A percentile compares a stretch with the other conserved stretches of the same genome.
Conservation (phyloP, 2,888 invertebrate species). For the Gymnoscelis rufifasciata region DNA sequence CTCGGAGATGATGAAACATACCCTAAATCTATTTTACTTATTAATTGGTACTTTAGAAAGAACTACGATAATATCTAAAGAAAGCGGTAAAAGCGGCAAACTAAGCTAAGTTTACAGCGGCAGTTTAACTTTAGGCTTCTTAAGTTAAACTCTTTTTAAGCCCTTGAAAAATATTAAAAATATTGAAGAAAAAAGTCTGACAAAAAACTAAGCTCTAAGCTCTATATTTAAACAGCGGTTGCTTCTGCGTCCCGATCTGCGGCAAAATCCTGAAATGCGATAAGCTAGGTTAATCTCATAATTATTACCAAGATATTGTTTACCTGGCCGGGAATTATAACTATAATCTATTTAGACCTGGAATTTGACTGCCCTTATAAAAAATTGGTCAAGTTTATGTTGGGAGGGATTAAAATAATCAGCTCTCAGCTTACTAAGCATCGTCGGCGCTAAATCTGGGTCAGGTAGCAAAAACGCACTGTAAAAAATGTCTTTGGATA, state of each 20-base stretch:
- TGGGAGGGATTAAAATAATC: slow-evolving; percentile 11
- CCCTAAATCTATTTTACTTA: no score
- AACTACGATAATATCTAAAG: no score
- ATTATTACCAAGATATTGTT: slow-evolving; percentile 7
- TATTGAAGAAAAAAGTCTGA: no score
- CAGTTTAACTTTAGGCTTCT: no score
- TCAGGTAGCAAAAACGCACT: no score
- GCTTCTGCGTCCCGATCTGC: background rate
- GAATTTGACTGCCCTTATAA: slow-evolving; percentile 9
- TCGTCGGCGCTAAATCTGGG: background rate
- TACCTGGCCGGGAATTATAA: slow-evolving; percentile 11
- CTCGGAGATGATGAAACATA: no score
- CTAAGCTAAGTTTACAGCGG: no score
- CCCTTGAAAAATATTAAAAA: background rate
- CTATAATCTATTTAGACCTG: slow-evolving; percentile 16
- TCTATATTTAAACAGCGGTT: background rate
- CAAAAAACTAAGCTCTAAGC: background rate
- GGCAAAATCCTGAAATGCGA: slow-evolving; percentile 6
- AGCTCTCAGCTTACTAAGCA: background rate
- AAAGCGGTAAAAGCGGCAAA: no score
- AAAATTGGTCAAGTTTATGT: slow-evolving; percentile 9
- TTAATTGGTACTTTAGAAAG: no score
- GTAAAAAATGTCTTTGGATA: no score
- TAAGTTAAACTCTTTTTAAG: background rate
- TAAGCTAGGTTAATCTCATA: slow-evolving; percentile 7